Evolutionary conservation across 2,888 invertebrate genomes (phyloP).

Genomic region (Leistus spinibarbis): DNA sequence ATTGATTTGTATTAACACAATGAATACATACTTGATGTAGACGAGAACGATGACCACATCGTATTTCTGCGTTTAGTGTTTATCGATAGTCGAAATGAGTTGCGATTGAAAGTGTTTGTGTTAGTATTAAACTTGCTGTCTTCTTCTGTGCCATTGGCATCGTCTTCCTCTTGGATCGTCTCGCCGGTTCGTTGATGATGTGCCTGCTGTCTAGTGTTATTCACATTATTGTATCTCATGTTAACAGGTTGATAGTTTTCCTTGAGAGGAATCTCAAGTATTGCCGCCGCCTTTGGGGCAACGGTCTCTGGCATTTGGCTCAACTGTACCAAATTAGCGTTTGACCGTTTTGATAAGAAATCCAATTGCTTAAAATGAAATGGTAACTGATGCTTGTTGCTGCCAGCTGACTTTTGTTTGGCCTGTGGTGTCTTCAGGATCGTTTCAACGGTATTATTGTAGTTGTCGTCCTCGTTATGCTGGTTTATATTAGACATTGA

Average conservation of each 20-base stretch:
- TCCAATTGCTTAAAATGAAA: slow-evolving; percentile 45
- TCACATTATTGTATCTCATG: slow-evolving; percentile 52
- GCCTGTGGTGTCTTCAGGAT: slow-evolving; percentile 54
- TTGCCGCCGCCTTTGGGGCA: slow-evolving; percentile 67
- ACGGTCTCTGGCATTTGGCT: slow-evolving; percentile 59
- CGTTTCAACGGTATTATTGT: slow-evolving; percentile 47
- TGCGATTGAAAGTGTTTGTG: slow-evolving; percentile 51
- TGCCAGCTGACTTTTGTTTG: slow-evolving; percentile 21
- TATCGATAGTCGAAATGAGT: slow-evolving; percentile 51
- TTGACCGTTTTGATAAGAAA: slow-evolving; percentile 44
- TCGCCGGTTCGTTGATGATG: slow-evolving; percentile 47
- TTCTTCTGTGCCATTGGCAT: slow-evolving; percentile 39
- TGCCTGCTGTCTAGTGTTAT: slow-evolving; percentile 56
- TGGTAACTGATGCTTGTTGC: slow-evolving; percentile 26
- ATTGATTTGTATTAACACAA: neutral
- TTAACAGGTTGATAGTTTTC: slow-evolving; percentile 47
- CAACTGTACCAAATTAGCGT: slow-evolving; percentile 45
- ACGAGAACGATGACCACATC: slow-evolving; percentile 27
- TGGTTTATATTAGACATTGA: slow-evolving; percentile 36
- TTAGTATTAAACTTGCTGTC: slow-evolving; percentile 45
- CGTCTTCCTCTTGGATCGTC: slow-evolving; percentile 44
- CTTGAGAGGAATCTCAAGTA: slow-evolving; percentile 62
- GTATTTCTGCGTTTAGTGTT: slow-evolving; percentile 46
- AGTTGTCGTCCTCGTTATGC: slow-evolving; percentile 31
- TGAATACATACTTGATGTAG: slow-evolving; percentile 32